phyloP scores from a whole-genome alignment of 2,797 vertebrate species.

The Manis javanica region DNA sequence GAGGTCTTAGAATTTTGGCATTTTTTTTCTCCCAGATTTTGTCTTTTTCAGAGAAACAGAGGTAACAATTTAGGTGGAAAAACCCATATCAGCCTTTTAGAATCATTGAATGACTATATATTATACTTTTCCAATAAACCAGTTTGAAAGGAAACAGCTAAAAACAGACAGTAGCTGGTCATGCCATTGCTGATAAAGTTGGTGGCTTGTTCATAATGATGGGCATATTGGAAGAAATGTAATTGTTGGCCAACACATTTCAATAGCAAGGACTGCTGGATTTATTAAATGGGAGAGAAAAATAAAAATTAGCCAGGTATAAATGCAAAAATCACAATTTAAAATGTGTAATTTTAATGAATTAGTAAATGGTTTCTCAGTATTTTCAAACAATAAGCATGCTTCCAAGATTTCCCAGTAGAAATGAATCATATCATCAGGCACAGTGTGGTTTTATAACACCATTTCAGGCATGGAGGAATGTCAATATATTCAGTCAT shows the following conservation, averaged over 20 bases:
- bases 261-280: neutral
- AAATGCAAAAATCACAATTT: neutral
- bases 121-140: conserved; percentile 61
- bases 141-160: conserved; percentile 58
- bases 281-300: neutral
- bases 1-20: conserved; percentile 40
- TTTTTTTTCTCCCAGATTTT: conserved; percentile 47
- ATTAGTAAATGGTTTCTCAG: neutral
- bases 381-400: neutral
- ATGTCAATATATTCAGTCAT: conserved; percentile 10
- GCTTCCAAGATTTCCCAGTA: neutral
- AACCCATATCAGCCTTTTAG: neutral
- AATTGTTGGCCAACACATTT: neutral
- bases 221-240: neutral
- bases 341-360: conserved; percentile 8
- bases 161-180: conserved; percentile 16
- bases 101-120: conserved; percentile 56
- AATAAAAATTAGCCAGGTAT: neutral
- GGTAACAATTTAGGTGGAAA: conserved; percentile 13
- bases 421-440: neutral
- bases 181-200: neutral
- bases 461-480: conserved; percentile 1
- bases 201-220: neutral
- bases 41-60: neutral
- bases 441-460: neutral